phyloP scores from a whole-genome alignment of 2,888 invertebrate species.

The Pterostichus madidus region DNA sequence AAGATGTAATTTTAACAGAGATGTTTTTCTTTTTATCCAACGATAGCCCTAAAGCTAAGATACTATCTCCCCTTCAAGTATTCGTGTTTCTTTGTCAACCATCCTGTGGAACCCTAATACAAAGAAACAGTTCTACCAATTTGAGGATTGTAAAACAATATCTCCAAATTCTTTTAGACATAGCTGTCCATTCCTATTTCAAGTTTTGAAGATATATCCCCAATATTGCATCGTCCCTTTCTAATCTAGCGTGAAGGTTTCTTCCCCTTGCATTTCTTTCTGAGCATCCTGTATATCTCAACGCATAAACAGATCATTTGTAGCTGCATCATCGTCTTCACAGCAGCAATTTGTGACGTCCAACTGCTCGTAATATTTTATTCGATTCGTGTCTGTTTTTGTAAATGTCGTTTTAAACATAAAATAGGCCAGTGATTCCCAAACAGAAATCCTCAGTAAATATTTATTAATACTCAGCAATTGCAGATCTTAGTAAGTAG shows the following conservation, averaged over 20 bases:
- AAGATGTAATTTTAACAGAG: no score
- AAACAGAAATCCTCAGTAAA: neutral
- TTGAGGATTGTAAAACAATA: slow-evolving; percentile 1
- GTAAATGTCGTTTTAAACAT: slow-evolving; percentile 31
- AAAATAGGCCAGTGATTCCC: neutral
- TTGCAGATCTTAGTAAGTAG: no score
- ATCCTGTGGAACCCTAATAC: neutral
- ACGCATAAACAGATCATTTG: slow-evolving; percentile 30
- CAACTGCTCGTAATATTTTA: slow-evolving; percentile 57
- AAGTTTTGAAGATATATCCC: neutral
- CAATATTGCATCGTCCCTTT: slow-evolving; percentile 22
- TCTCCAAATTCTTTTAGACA: slow-evolving; percentile 6
- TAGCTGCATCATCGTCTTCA: slow-evolving; percentile 9
- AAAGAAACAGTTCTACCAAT: neutral
- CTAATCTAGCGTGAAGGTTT: neutral
- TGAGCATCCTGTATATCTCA: neutral
- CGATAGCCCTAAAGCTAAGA: no score
- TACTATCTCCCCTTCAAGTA: neutral
- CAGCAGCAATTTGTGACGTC: slow-evolving; percentile 44
- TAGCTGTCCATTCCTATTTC: neutral
- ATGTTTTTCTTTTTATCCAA: no score
- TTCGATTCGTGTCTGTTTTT: slow-evolving; percentile 43
- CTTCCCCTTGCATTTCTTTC: slow-evolving; percentile 3
- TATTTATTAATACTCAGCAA: neutral
- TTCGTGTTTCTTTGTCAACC: neutral